Base-by-base conservation (phyloP, 2,888 invertebrate genomes). In the Nephrotoma flavescens region DNA sequence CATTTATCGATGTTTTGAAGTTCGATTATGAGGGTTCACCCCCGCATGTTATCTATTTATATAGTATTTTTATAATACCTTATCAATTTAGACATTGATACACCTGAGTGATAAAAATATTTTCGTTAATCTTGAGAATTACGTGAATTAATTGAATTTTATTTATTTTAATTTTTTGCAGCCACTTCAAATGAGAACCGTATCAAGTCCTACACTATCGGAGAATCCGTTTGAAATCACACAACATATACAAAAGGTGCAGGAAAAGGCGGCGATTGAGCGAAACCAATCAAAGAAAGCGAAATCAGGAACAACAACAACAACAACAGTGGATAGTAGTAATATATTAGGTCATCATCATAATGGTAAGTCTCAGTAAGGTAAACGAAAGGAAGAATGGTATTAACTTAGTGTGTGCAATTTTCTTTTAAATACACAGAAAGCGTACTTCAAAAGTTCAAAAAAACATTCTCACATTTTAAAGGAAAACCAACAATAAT, bases 391-490 rank as follows among this genome's bases (percentile, higher is more conserved):
- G 7, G 2, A 31, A 31, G 31, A 19, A 31, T 71, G 31, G 2
- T 31, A 12, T 47, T 4, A 84, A n/a, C 5, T 6, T 84, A 42
- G n/a, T 6, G 2, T 31, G 19, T 19, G 19, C 19, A n/a, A 6
- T 12, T 84, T 6, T 41, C 41, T 84, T 84, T 84, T 42, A 7
- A 84, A 42, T 41, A 41, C n/a, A 19, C 90, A 88, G 94, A 94
- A 89, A 94, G 95, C 90, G 94, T 95, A 57, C 91, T 95, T 88
- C 94, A 95, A 89, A 95, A 95, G 91, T 95, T 95, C 90, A 93
- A 94, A 87, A 95, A 95, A 90, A 95, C 94, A 88, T 94, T 95
- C 89, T 94, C 95, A 87, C 90, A 90, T 88, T 91, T 92, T 87
- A 91, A 91, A 86, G 89, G 88, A 85, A 89, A 89, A 87, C 88